phyloP scores from a whole-genome alignment of 1,140 invertebrate species.

The Lepidurus arcticus region DNA sequence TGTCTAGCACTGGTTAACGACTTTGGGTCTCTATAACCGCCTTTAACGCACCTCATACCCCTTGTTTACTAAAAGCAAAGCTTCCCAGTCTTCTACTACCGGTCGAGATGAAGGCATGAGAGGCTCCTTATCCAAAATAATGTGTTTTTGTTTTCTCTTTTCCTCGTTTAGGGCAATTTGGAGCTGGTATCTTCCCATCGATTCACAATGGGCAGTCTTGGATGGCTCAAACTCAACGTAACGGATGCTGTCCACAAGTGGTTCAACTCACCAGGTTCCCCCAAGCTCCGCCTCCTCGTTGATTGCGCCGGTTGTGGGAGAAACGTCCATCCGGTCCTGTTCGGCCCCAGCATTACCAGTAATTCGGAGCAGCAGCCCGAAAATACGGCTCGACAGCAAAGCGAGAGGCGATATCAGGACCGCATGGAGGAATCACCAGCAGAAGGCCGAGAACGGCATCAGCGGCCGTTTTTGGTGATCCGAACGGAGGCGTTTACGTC shows the following conservation, averaged over 20 bases:
- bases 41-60: not conserved
- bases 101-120: not conserved
- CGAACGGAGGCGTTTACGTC: slow-evolving; percentile 59
- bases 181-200: slow-evolving; percentile 53
- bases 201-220: slow-evolving; percentile 59
- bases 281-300: slow-evolving; percentile 65
- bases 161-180: slow-evolving; percentile 30
- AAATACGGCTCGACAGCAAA: slow-evolving; percentile 24
- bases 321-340: slow-evolving; percentile 47
- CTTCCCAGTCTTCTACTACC: not conserved
- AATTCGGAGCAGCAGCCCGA: slow-evolving; percentile 29
- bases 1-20: not conserved
- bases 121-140: not conserved
- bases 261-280: slow-evolving; percentile 44
- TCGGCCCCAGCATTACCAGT: slow-evolving; percentile 54
- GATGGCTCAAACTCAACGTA: slow-evolving; percentile 82
- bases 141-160: not conserved
- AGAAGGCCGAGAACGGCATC: slow-evolving; percentile 45
- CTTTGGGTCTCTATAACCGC: not conserved
- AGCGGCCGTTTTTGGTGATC: slow-evolving; percentile 77
- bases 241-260: slow-evolving; percentile 55
- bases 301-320: slow-evolving; percentile 71
- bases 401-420: slow-evolving; percentile 25
- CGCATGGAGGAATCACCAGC: not conserved
- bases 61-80: slow-evolving; percentile 5